Base-by-base conservation (phyloP, 23 tunicate genomes). In the Trididemnum nubilum region DNA sequence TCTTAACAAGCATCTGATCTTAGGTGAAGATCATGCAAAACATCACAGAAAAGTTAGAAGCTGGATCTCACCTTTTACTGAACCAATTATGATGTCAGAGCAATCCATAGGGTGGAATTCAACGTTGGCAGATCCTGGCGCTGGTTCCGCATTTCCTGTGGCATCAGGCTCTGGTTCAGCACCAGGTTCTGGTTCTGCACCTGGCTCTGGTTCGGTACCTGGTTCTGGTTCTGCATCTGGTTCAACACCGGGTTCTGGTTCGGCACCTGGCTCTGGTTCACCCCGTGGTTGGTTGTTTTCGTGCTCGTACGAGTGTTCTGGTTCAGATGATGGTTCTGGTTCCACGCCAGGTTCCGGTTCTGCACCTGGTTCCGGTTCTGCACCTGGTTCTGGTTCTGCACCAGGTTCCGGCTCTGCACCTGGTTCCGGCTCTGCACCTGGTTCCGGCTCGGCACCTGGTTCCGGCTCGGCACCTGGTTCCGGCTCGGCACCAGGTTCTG, bases 31-130 rank as follows among this genome's bases (percentile, higher is more conserved):
- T n/a, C n/a, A n/a, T n/a, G n/a, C n/a, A n/a, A n/a, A n/a, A n/a
- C n/a, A n/a, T n/a, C n/a, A n/a, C n/a, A n/a, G n/a, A n/a, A n/a
- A n/a, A n/a, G n/a, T n/a, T n/a, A n/a, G n/a, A n/a, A n/a, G n/a
- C n/a, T n/a, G n/a, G n/a, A n/a, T n/a, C n/a, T n/a, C 52, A 85
- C 88, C 90, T 79, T 85, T 85, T 7, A 85, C 84, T 7, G 90
- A 78, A 15, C 90, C 83, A 69, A 91, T 75, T 2, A 91, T 79
- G 12, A 91, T 82, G 72, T 91, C 97, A 37, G 66, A 51, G 75
- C 97, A 91, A 82, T 91, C 96, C 96, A 90, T 90, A 7, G 89
- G 61, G 44, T 89, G 94, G 23, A 71, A 35, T 19, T 49, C 36
- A 0, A 73, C 51, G 3, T 54, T 34, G 28, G 65, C 73, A 7